Percentiles rank a stretch among this genome's conserved stretches.
Conservation (phyloP, 1,140 invertebrate genomes). For the Latrodectus geometricus region DNA sequence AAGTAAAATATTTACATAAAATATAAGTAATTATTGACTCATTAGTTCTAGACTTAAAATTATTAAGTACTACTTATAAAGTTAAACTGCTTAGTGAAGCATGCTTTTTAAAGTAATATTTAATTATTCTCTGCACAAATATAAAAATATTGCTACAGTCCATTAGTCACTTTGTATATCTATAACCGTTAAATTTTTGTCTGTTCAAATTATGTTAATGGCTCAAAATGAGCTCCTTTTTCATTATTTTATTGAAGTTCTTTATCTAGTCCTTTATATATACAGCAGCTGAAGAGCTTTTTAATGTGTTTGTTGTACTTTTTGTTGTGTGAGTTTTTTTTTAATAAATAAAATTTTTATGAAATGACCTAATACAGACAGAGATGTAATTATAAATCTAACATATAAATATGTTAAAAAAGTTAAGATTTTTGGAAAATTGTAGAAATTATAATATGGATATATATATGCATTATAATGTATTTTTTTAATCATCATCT, state of each 20-base stretch:
- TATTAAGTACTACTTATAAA: too few relatives aligned
- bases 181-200: background rate
- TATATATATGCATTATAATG: conserved; percentile 56
- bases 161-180: too few relatives aligned
- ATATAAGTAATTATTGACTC: too few relatives aligned
- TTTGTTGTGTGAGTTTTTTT: conserved; percentile 44
- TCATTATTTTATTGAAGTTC: conserved; percentile 20
- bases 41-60: too few relatives aligned
- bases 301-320: conserved; percentile 47
- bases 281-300: conserved; percentile 55
- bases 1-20: too few relatives aligned
- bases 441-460: conserved; percentile 30
- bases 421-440: conserved; percentile 2
- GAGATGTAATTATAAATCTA: background rate
- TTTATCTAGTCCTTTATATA: conserved; percentile 57
- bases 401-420: background rate
- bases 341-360: conserved; percentile 14
- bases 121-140: too few relatives aligned
- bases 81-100: too few relatives aligned
- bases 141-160: too few relatives aligned
- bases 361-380: background rate
- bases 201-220: background rate
- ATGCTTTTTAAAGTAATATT: too few relatives aligned
- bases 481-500: conserved; percentile 60
- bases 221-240: background rate